Conservation (phyloP, 2,113 vertebrate species). For the Rhombomys opimus region DNA sequence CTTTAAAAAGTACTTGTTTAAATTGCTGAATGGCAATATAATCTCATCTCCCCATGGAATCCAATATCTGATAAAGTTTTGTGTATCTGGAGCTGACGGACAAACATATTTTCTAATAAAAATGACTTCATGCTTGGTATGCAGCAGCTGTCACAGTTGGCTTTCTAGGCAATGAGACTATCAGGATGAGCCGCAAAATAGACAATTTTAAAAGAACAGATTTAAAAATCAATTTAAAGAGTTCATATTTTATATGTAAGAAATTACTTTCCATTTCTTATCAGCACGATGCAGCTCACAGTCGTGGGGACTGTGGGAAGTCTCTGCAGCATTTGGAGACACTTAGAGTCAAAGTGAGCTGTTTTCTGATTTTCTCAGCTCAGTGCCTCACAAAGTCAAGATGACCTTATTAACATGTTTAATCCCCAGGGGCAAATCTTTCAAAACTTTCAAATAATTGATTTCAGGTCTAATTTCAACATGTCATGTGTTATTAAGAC, state of each 20-base stretch:
- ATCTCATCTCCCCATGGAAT: slow-evolving; percentile 14
- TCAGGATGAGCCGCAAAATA: slow-evolving; percentile 77
- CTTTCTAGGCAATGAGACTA: slow-evolving; percentile 74
- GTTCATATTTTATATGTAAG: slow-evolving; percentile 82
- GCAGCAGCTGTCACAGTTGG: slow-evolving; percentile 67
- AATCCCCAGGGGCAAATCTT: slow-evolving; percentile 57
- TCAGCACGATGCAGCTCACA: slow-evolving; percentile 85
- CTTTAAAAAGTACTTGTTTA: slow-evolving; percentile 45
- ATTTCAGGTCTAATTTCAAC: slow-evolving; percentile 63
- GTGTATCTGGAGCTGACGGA: slow-evolving; percentile 18
- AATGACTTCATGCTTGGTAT: slow-evolving; percentile 48
- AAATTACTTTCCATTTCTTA: slow-evolving; percentile 85
- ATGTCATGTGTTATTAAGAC: slow-evolving; percentile 43
- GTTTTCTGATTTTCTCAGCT: slow-evolving; percentile 76
- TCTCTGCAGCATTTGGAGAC: slow-evolving; percentile 83
- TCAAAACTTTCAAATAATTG: slow-evolving; percentile 66
- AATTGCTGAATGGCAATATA: not conserved
- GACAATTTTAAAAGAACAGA: slow-evolving; percentile 80
- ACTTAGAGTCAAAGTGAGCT: slow-evolving; percentile 78
- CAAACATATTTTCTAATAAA: slow-evolving; percentile 67
- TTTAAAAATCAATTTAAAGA: slow-evolving; percentile 84
- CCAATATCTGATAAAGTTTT: slow-evolving; percentile 49
- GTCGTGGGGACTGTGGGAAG: slow-evolving; percentile 78
- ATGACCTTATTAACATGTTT: slow-evolving; percentile 72
- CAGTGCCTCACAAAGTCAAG: slow-evolving; percentile 76